Conservation (phyloP, 1,140 invertebrate species). For the Apolygus lucorum region DNA sequence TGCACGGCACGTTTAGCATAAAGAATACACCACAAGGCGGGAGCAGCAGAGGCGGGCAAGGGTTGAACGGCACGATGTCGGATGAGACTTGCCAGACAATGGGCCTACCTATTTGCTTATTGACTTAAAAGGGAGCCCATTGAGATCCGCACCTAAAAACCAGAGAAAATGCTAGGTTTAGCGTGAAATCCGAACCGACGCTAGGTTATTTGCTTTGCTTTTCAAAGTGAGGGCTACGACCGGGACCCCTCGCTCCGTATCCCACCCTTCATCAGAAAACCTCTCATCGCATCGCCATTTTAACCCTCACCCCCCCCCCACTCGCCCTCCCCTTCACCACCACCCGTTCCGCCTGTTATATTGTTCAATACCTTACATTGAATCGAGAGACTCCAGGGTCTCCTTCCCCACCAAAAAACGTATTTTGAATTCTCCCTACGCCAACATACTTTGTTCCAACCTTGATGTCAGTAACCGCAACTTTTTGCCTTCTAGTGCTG, state of each 20-base stretch:
- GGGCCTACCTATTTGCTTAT: background rate
- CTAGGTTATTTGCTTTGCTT: background rate
- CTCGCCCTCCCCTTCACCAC: background rate
- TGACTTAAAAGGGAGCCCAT: background rate
- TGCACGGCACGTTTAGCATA: too few species aligned
- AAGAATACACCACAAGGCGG: too few species aligned
- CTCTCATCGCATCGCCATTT: background rate
- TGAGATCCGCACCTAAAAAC: background rate
- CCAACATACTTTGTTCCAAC: too few species aligned
- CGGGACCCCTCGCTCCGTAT: background rate
- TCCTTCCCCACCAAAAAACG: background rate
- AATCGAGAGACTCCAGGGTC: background rate
- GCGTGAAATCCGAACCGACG: background rate
- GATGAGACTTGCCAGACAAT: background rate
- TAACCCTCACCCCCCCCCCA: too few species aligned
- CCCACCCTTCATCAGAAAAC: background rate
- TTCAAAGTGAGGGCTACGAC: constrained; percentile 1
- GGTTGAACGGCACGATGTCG: background rate
- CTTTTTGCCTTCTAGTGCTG: too few species aligned
- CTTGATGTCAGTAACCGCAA: too few species aligned
- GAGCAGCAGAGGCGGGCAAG: too few species aligned
- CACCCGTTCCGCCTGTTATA: background rate
- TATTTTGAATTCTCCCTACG: too few species aligned
- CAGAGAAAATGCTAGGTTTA: constrained; percentile 1
- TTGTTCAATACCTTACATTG: background rate